Conservation (phyloP, 30 jellyfish, hydroid and myxozoan species). For the Phacellophora camtschatica region DNA sequence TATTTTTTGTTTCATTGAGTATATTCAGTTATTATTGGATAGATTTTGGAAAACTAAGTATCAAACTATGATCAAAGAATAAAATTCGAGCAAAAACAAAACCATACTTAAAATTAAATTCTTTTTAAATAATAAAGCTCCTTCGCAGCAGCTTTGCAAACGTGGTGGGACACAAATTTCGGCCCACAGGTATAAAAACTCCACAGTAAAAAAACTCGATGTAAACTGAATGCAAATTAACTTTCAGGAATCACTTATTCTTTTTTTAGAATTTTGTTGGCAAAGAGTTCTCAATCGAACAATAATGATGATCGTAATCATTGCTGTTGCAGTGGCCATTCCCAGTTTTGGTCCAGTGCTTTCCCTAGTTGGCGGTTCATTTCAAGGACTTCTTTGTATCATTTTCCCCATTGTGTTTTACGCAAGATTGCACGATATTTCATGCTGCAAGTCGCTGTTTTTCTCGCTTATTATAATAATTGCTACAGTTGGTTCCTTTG, state of each 20-base stretch:
- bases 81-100: too few species aligned
- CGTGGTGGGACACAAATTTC: too few species aligned
- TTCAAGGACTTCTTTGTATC: conserved; percentile 69
- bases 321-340: conserved; percentile 79
- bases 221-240: too few species aligned
- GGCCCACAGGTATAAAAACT: too few species aligned
- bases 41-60: too few species aligned
- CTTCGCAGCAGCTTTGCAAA: too few species aligned
- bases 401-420: conserved; percentile 85
- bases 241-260: background rate
- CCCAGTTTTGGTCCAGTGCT: conserved; percentile 99
- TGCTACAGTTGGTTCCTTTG: conserved; percentile 74
- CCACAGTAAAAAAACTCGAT: too few species aligned
- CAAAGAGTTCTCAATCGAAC: conserved; percentile 87
- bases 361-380: conserved; percentile 92
- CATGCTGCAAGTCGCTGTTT: conserved; percentile 49
- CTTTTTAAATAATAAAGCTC: too few species aligned
- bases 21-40: too few species aligned
- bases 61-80: too few species aligned
- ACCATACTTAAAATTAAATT: too few species aligned
- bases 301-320: conserved; percentile 50
- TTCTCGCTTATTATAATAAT: conserved; percentile 53
- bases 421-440: conserved; percentile 62
- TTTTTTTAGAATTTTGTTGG: conserved; percentile 85
- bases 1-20: too few species aligned